Evolutionary conservation across 2,797 vertebrate genomes (phyloP).

Genomic region (Typhlichthys eigenmanni): DNA sequence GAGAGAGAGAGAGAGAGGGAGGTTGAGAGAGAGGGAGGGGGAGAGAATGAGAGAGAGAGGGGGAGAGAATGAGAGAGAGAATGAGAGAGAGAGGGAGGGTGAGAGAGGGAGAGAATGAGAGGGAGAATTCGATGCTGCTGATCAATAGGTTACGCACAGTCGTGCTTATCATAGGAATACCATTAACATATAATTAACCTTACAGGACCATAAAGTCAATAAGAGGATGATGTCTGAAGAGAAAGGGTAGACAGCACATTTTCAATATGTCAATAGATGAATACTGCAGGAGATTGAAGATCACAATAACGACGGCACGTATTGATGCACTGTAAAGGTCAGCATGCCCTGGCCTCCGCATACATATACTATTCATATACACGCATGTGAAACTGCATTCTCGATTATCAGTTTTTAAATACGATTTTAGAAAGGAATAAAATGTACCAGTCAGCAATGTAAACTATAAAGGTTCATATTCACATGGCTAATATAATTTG

Average conservation of each 20-base stretch:
- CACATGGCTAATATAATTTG: too few species aligned
- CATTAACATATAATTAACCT: constrained; percentile 66
- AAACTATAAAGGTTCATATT: too few species aligned
- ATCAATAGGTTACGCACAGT: constrained; percentile 50
- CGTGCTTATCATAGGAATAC: constrained; percentile 48
- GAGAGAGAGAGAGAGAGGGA: background rate
- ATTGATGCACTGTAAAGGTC: constrained; percentile 12
- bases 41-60: background rate
- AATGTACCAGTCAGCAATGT: too few species aligned
- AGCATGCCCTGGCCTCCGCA: background rate
- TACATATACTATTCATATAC: too few species aligned
- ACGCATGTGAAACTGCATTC: too few species aligned
- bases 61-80: too few species aligned
- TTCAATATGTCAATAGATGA: constrained; percentile 37
- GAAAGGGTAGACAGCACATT: constrained; percentile 32
- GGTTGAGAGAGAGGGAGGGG: background rate
- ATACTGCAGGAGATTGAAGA: constrained; percentile 24
- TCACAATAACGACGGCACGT: constrained; percentile 20
- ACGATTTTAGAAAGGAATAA: too few species aligned
- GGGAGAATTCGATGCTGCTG: constrained; percentile 44
- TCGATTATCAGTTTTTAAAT: too few species aligned
- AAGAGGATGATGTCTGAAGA: constrained; percentile 19
- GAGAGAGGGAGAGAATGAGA: background rate
- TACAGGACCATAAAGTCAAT: constrained; percentile 24
- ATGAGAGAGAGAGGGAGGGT: background rate